phyloP scores from a whole-genome alignment of 2,113 vertebrate species.

The Bombycilla garrulus region DNA sequence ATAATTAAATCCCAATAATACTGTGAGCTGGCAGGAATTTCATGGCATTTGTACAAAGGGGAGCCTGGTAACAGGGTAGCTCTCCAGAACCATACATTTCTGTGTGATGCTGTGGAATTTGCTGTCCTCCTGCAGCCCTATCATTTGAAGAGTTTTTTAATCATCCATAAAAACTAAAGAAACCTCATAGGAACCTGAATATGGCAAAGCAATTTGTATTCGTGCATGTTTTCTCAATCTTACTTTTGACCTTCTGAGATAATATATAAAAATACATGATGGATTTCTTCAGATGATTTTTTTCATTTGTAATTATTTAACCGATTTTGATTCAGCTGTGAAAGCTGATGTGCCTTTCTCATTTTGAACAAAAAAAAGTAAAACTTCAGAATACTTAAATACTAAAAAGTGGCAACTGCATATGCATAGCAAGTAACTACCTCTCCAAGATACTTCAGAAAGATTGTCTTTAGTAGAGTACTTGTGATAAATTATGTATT shows the following conservation, averaged over 20 bases:
- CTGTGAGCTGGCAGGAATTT: slow-evolving; percentile 2
- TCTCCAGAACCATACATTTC: not conserved
- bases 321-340: slow-evolving; percentile 34
- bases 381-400: slow-evolving; percentile 60
- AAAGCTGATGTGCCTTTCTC: slow-evolving; percentile 1
- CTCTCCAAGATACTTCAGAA: slow-evolving; percentile 59
- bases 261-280: slow-evolving; percentile 19
- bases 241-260: slow-evolving; percentile 20
- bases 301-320: slow-evolving; percentile 44
- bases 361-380: slow-evolving; percentile 48
- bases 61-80: not conserved
- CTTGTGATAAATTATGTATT: slow-evolving; percentile 73
- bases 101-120: not conserved
- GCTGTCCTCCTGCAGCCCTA: not conserved
- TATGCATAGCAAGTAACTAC: slow-evolving; percentile 63
- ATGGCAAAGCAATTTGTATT: slow-evolving; percentile 68
- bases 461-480: slow-evolving; percentile 58
- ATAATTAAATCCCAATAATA: slow-evolving; percentile 21
- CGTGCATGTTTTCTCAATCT: not conserved
- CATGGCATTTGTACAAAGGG: not conserved
- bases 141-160: slow-evolving; percentile 33
- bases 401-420: slow-evolving; percentile 54
- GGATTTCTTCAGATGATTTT: not conserved
- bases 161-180: slow-evolving; percentile 63
- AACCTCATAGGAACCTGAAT: slow-evolving; percentile 47